Evolutionary conservation across 1,140 invertebrate genomes (phyloP).

Genomic region (Probaryconus sp.): DNA sequence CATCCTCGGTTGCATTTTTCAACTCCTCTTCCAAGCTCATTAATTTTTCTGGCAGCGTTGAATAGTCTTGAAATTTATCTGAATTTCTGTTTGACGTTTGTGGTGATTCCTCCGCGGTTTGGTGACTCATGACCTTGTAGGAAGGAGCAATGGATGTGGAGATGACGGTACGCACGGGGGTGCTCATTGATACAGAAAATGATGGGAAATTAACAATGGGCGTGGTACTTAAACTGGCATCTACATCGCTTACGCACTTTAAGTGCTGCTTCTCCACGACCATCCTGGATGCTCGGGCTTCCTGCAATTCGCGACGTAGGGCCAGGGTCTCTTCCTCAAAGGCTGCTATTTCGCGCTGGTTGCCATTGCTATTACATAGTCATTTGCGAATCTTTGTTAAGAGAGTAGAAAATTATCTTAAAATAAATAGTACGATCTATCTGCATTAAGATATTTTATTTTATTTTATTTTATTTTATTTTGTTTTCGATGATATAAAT

Average conservation of each 20-base stretch:
- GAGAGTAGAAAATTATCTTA: no score
- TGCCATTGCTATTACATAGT: conserved; percentile 68
- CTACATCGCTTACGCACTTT: conserved; percentile 75
- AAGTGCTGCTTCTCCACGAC: conserved; percentile 67
- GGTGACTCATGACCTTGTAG: conserved; percentile 37
- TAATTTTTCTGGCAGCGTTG: no score
- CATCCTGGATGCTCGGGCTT: conserved; percentile 71
- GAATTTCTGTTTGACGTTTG: no score
- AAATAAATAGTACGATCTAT: no score
- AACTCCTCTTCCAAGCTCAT: no score
- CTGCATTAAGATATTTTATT: no score
- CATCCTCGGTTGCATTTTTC: not conserved
- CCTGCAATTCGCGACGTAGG: conserved; percentile 74
- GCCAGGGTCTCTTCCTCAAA: conserved; percentile 76
- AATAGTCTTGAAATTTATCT: no score
- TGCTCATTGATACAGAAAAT: conserved; percentile 70
- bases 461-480: no score
- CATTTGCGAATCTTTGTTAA: not conserved
- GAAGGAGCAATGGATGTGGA: conserved; percentile 50
- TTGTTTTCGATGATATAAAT: no score
- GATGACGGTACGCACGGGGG: conserved; percentile 73
- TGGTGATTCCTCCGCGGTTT: conserved; percentile 2
- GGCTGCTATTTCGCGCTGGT: conserved; percentile 73
- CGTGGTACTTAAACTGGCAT: conserved; percentile 56
- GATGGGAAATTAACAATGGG: conserved; percentile 71